Evolutionary conservation across 2,888 invertebrate species (phyloP), one percentile per base, ranked within the genome.

Genomic region (Heterodera filipjevi): DNA sequence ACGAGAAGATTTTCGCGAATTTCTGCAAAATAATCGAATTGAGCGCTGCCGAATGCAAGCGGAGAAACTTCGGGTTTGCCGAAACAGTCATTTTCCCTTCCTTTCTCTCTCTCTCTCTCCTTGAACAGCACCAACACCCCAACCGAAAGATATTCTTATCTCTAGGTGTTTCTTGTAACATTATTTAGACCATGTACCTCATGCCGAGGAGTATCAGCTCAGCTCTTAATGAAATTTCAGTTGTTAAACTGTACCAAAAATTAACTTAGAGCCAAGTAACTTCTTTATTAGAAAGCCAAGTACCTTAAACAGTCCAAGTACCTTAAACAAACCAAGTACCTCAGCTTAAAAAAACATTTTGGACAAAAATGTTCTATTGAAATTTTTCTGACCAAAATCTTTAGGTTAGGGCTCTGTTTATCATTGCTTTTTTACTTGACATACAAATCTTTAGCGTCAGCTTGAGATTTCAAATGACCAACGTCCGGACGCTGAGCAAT

Each of bases 11-110:
- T 59, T 59, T 12, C 59, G 27, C 59, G 59, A 59, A n/a, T 59
- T 59, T 27, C n/a, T 59, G 59, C 59, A 59, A n/a, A 27, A 59
- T 59, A 59, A 59, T 27, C 59, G 59, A 59, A 59, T 59, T 27
- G 59, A 59, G 12, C 59, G 59, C 27, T 59, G 59, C 59, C 59
- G 59, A 59, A 59, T 59, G 59, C n/a, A 59, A 59, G 22, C 59
- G 59, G 59, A 59, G 59, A 59, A 59, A 59, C 19, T 59, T 8
- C 59, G 59, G 59, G 59, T 59, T 27, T 59, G 59, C 59, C 59
- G 2, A 59, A 59, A 10, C 59, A n/a, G 10, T 59, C 10, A n/a
- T 12, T 59, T 22, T 59, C 10, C 27, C 22, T 27, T n/a, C 59
- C 27, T 27, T 27, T 5, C 27, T 27, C 49, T 12, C 2, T 12